Percentiles rank a stretch among this genome's conserved stretches.
Conservation (phyloP, 2,797 vertebrate species). For the Sebastes trivittatus region DNA sequence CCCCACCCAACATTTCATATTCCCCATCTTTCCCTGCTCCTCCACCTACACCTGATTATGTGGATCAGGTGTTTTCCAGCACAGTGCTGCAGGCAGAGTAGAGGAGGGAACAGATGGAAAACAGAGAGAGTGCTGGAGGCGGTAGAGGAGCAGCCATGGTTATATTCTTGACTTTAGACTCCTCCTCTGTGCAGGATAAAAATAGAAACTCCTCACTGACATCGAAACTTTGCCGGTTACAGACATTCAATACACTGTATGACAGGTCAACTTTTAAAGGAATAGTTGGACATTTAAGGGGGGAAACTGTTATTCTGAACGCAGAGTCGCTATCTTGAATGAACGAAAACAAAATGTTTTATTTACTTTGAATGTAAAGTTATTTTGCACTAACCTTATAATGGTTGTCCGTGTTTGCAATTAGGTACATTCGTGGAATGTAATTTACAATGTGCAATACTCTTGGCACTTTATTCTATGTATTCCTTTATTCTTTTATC, state of each 20-base stretch:
- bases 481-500: too few species aligned
- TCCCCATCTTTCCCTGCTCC: not conserved
- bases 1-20: not conserved
- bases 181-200: constrained; percentile 16
- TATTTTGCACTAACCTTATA: too few species aligned
- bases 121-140: not conserved
- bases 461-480: too few species aligned
- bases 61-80: not conserved
- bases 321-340: too few species aligned
- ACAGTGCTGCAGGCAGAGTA: not conserved
- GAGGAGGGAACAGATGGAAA: not conserved
- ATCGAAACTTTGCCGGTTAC: constrained; percentile 8
- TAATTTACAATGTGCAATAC: too few species aligned
- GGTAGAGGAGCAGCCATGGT: not conserved
- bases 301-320: too few species aligned
- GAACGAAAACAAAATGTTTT: too few species aligned
- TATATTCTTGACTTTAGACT: not conserved
- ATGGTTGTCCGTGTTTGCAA: too few species aligned
- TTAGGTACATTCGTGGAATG: too few species aligned
- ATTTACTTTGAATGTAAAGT: too few species aligned
- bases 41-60: not conserved
- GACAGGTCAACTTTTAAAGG: not conserved
- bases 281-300: not conserved
- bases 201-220: constrained; percentile 45
- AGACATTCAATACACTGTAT: constrained; percentile 10